Conservation (phyloP, 2,888 invertebrate species). For the Conus canariensis region DNA sequence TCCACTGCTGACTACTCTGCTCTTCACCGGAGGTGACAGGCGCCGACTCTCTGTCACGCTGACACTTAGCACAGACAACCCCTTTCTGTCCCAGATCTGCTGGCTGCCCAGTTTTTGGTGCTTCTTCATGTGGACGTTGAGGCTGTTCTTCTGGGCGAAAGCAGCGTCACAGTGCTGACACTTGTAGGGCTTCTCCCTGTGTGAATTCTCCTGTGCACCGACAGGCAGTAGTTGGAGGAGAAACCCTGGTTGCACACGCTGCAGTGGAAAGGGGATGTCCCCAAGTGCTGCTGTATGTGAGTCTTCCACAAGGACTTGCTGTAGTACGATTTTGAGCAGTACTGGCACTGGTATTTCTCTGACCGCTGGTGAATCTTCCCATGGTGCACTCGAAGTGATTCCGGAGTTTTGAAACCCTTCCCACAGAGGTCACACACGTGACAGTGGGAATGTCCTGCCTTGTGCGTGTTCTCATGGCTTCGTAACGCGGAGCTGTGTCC, state of each 20-base stretch:
- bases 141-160: conserved; percentile 42
- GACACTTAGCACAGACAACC: no score
- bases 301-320: neutral
- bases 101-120: neutral
- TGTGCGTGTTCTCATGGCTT: neutral
- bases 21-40: no score
- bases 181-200: conserved; percentile 45
- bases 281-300: conserved; percentile 29
- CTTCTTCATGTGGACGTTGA: conserved; percentile 38
- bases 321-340: conserved; percentile 14
- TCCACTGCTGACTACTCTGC: no score
- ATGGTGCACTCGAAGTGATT: neutral
- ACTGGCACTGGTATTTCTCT: neutral
- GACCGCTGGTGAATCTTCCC: neutral
- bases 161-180: conserved; percentile 40
- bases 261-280: conserved; percentile 39
- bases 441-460: neutral
- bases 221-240: conserved; percentile 31
- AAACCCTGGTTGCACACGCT: conserved; percentile 40
- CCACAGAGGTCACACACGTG: conserved; percentile 14
- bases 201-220: conserved; percentile 43
- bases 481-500: neutral
- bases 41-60: no score
- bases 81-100: no score
- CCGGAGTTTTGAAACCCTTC: neutral